Base-by-base conservation (phyloP, 1,140 invertebrate species). In the Diachasmimorpha longicaudata region DNA sequence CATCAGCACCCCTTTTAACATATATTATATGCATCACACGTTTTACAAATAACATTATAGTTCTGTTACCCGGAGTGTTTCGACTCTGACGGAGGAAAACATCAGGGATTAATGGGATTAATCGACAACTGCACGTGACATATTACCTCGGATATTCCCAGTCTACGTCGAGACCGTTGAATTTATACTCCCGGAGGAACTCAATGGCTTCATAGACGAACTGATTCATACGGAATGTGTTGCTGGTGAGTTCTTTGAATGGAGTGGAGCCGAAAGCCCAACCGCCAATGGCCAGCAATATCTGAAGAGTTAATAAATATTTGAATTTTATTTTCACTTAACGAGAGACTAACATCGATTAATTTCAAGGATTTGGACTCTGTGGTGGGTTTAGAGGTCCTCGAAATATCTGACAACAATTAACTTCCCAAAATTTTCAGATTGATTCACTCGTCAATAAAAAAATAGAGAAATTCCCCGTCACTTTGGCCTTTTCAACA, bases 121-220 rank as follows among this genome's bases (percentile, higher is more conserved):
- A 52, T 52, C 14, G 48, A 52, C 48, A 70, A 44, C 44, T 48
- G 72, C 46, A 36, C 58, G 68, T 46, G 36, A 31, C 58, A n/a
- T 78, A 74, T 85, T 86, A 93, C 93, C 93, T 92, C 3, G 97
- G 97, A 88, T 98, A 98, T 89, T 99, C 97, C 97, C 97, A 99
- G 83, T 98, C 97, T 0, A 99, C 94, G 80, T 99, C 97, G n/a
- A 98, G 88, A 6, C 97, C 97, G 83, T 99, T 97, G 84, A 99
- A 98, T 85, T 96, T 94, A 79, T 96, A 95, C 83, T 96, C 94
- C 25, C 97, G 91, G 1, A 99, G 90, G 89, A 97, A 98, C 80
- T 97, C 96, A 48, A 98, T 96, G 5, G 96, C 94, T 83, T 97
- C 95, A 82, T 97, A 97, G 3, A 97, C 96, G 82, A 99, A 99